Percentiles rank a stretch among this genome's conserved stretches.
These are phyloP conservation scores for Sminthurides aquaticus DNA, from an alignment of 2,888 invertebrate genomes.

Conservation along the genomic window DNA sequence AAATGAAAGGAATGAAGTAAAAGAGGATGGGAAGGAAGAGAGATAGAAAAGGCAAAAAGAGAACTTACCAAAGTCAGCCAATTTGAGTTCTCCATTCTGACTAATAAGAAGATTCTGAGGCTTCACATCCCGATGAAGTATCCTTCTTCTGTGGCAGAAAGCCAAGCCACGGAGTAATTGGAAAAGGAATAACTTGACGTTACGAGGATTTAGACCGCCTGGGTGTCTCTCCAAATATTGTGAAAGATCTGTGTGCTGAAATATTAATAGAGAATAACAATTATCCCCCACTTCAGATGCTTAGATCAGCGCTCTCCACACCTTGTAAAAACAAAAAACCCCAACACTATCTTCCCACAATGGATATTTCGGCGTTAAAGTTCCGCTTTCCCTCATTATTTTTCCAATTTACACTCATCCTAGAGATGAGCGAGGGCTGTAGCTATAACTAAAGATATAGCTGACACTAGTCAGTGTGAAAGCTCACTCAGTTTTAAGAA, in stretches of 20 bases:
- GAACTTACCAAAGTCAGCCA: conserved; percentile 79
- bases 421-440: no score
- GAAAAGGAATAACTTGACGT: conserved; percentile 91
- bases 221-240: conserved; percentile 97
- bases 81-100: conserved; percentile 90
- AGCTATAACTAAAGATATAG: no score
- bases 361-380: no score
- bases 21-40: no score
- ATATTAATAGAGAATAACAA: conserved; percentile 34
- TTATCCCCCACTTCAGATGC: conserved; percentile 5
- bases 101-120: conserved; percentile 97
- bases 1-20: no score
- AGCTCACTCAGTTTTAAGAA: no score
- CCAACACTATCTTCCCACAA: no score
- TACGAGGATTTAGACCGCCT: conserved; percentile 86
- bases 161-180: conserved; percentile 91
- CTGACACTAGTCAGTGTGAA: no score
- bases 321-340: conserved; percentile 9
- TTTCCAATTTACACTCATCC: no score
- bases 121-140: conserved; percentile 94
- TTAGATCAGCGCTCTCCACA: conserved; percentile 3
- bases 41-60: not conserved
- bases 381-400: no score
- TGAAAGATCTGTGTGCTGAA: conserved; percentile 91
- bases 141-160: conserved; percentile 92